These are phyloP conservation scores for Oncorhynchus tshawytscha DNA, from an alignment of 2,113 vertebrate species.

Conservation along the genomic window DNA sequence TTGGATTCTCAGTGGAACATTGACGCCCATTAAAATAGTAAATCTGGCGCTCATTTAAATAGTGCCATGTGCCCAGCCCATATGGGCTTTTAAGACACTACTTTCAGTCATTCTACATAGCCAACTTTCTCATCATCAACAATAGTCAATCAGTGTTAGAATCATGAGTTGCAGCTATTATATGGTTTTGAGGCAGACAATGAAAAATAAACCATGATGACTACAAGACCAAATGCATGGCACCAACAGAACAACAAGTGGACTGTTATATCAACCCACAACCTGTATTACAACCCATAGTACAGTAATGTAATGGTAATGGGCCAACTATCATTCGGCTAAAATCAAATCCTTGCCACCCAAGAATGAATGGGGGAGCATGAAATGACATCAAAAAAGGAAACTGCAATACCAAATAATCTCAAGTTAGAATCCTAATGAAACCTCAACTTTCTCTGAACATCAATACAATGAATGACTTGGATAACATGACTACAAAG, in stretches of 20 bases:
- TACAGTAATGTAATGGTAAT: background rate
- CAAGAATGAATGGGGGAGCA: background rate
- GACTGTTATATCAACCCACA: background rate
- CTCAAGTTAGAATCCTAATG: too few species aligned
- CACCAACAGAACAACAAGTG: constrained; percentile 5
- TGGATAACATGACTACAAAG: background rate
- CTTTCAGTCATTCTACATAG: too few species aligned
- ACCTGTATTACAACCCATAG: background rate
- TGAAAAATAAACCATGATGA: constrained; percentile 7
- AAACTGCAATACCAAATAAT: background rate
- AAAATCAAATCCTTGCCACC: background rate
- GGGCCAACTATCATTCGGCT: background rate
- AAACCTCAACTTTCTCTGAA: background rate
- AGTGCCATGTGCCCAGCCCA: too few species aligned
- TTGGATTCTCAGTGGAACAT: background rate
- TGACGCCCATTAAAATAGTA: background rate
- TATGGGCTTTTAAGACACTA: too few species aligned
- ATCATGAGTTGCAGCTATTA: too few species aligned
- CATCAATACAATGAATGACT: background rate
- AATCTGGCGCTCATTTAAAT: background rate
- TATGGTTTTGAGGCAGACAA: background rate
- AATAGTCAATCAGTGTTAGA: too few species aligned
- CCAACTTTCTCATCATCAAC: too few species aligned
- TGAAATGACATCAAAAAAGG: background rate
- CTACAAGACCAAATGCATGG: background rate